Conservation (phyloP, 1,140 invertebrate genomes). For the Condylostylus longicornis region DNA sequence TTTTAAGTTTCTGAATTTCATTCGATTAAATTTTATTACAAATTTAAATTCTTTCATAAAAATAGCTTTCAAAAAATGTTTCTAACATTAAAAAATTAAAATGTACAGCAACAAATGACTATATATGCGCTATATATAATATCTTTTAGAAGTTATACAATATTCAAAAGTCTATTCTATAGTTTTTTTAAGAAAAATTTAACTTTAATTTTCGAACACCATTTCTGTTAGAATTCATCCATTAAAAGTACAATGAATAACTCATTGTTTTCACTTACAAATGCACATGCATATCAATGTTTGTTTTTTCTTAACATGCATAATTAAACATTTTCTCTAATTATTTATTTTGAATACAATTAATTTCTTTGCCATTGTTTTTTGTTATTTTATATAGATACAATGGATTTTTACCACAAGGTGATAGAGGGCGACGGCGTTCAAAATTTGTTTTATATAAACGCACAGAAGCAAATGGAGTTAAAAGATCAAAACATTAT, state of each 20-base stretch:
- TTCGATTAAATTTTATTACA: too few species aligned
- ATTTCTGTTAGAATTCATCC: too few species aligned
- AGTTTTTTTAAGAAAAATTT: too few species aligned
- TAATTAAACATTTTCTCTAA: conserved; percentile 24
- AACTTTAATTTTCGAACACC: too few species aligned
- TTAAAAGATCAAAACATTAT: conserved; percentile 88
- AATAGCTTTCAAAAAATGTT: too few species aligned
- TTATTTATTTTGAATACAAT: not conserved
- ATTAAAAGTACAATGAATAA: conserved; percentile 12
- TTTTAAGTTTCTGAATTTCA: too few species aligned
- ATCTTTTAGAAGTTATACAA: too few species aligned
- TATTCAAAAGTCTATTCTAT: too few species aligned
- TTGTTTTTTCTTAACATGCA: conserved; percentile 15
- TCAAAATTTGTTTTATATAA: conserved; percentile 89
- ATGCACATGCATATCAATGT: conserved; percentile 10
- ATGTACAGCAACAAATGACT: too few species aligned
- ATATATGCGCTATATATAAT: too few species aligned
- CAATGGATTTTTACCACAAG: conserved; percentile 85
- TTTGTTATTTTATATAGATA: conserved; percentile 50
- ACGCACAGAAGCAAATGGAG: conserved; percentile 72
- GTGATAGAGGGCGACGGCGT: conserved; percentile 76
- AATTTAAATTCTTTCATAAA: too few species aligned
- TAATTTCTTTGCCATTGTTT: conserved; percentile 5
- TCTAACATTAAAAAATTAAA: too few species aligned
- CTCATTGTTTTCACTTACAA: not conserved